These are phyloP conservation scores for Numida meleagris DNA, from an alignment of 2,113 vertebrate species.

Conservation along the genomic window DNA sequence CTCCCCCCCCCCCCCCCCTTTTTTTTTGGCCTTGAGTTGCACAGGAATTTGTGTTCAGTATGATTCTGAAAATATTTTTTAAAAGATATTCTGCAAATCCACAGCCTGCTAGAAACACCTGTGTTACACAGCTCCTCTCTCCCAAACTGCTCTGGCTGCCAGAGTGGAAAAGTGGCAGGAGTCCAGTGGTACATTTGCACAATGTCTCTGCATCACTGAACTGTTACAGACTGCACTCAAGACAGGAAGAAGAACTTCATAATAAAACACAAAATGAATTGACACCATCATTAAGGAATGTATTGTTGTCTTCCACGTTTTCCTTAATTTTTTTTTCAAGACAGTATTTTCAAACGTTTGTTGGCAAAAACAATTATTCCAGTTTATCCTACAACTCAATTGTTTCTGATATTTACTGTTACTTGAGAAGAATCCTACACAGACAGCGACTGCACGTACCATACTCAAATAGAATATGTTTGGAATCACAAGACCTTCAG, in stretches of 20 bases:
- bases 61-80: background rate
- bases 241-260: constrained; percentile 25
- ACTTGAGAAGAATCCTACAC: background rate
- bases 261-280: constrained; percentile 27
- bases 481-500: background rate
- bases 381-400: background rate
- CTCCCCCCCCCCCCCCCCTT: no score
- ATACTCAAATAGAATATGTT: background rate
- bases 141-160: background rate
- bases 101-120: constrained; percentile 39
- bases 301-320: background rate
- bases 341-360: background rate
- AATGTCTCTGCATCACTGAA: background rate
- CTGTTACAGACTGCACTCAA: background rate
- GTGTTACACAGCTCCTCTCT: background rate
- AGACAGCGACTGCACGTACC: background rate
- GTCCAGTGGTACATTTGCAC: constrained; percentile 16
- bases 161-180: constrained; percentile 55
- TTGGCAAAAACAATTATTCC: background rate
- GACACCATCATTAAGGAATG: background rate
- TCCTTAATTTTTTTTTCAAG: background rate
- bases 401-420: background rate
- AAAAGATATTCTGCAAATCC: background rate
- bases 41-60: background rate
- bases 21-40: background rate